Evolutionary conservation across 2,888 invertebrate species (phyloP).

Genomic region (Hypomecis atomaria): DNA sequence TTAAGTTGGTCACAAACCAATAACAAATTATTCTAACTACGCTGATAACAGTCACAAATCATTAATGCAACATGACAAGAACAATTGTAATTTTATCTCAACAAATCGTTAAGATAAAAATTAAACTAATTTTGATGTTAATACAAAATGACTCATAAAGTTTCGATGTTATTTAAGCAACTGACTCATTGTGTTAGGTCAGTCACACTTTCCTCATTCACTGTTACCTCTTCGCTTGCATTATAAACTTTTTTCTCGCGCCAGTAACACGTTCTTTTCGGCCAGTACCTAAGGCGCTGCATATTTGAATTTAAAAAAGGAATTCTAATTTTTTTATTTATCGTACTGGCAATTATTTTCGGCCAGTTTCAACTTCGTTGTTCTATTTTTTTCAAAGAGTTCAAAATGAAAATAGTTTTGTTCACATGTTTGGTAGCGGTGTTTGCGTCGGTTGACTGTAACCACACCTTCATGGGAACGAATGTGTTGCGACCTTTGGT

Average conservation of each 20-base stretch:
- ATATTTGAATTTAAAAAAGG: not conserved
- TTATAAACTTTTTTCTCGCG: not conserved
- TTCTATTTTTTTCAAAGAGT: not conserved
- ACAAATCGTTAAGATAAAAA: slow-evolving; percentile 8
- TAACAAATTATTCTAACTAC: not conserved
- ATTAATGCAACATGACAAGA: not conserved
- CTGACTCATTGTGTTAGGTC: not conserved
- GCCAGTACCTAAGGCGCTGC: not conserved
- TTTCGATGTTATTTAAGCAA: not conserved
- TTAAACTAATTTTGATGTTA: slow-evolving; percentile 8
- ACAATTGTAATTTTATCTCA: not conserved
- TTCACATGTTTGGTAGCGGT: slow-evolving; percentile 46
- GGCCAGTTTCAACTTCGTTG: slow-evolving; percentile 1
- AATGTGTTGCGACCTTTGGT: slow-evolving; percentile 56
- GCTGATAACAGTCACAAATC: not conserved
- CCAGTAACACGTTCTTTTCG: not conserved
- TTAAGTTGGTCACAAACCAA: too few species aligned
- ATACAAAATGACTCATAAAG: slow-evolving; percentile 3
- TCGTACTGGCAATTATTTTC: not conserved
- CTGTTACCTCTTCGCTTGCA: not conserved
- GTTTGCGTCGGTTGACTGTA: slow-evolving; percentile 57
- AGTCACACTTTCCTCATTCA: not conserved
- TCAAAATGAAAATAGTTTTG: slow-evolving; percentile 49
- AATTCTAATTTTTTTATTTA: not conserved
- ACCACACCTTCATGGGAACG: slow-evolving; percentile 65